Conservation (phyloP, 2,888 invertebrate genomes). For the Torymus auratus region DNA sequence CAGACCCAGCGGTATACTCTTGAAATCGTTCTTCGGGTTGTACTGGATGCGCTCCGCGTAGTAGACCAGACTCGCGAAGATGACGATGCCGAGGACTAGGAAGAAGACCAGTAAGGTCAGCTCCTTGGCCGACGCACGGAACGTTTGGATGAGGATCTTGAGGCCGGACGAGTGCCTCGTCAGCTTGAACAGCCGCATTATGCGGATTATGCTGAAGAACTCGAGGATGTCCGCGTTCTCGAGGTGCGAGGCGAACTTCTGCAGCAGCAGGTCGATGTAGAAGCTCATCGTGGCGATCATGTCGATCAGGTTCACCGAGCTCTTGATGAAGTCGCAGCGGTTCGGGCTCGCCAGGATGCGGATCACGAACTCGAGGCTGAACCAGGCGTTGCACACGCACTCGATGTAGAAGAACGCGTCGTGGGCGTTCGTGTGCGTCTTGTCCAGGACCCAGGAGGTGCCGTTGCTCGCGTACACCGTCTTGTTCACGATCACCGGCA, state of each 20-base stretch:
- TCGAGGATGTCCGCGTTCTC: constrained; percentile 97
- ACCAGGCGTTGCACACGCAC: constrained; percentile 99
- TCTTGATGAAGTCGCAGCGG: constrained; percentile 95
- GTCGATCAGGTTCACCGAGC: constrained; percentile 99
- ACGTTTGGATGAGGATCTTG: constrained; percentile 98
- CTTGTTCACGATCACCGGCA: constrained; percentile 90
- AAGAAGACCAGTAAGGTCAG: constrained; percentile 97
- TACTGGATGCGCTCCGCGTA: constrained; percentile 98
- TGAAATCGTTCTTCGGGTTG: constrained; percentile 97
- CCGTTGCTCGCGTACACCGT: constrained; percentile 87
- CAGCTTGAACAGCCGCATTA: constrained; percentile 97
- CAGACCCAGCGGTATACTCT: constrained; percentile 96
- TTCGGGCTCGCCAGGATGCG: constrained; percentile 95
- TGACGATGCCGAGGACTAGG: constrained; percentile 94
- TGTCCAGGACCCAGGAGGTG: constrained; percentile 91
- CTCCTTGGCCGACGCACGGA: constrained; percentile 98
- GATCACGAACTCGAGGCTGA: constrained; percentile 96
- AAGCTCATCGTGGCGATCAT: constrained; percentile 99
- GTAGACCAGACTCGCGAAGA: constrained; percentile 98
- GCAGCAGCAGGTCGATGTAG: constrained; percentile 94
- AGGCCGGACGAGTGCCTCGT: constrained; percentile 98
- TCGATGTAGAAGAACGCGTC: constrained; percentile 99
- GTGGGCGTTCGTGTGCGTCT: constrained; percentile 96
- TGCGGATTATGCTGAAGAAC: constrained; percentile 98
- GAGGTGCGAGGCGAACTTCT: constrained; percentile 92